These are phyloP conservation scores for Syngnathus rostellatus DNA, from an alignment of 2,797 vertebrate species.

Conservation along the genomic window DNA sequence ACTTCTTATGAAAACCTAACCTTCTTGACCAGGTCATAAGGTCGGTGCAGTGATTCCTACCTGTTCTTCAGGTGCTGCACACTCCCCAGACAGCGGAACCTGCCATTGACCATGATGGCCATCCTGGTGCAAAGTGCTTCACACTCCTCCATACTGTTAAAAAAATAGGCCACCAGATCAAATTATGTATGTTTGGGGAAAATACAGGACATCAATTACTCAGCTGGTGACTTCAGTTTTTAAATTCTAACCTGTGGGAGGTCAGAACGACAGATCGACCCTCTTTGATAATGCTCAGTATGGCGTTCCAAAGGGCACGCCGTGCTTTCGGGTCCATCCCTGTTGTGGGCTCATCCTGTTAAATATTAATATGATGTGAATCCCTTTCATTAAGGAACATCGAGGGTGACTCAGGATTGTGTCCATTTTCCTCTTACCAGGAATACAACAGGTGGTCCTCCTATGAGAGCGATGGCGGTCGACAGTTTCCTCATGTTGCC, in stretches of 20 bases:
- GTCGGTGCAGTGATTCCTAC: slow-evolving; percentile 41
- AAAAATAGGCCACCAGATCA: background rate
- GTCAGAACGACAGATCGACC: slow-evolving; percentile 96
- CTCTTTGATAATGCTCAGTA: slow-evolving; percentile 90
- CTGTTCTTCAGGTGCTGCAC: slow-evolving; percentile 96
- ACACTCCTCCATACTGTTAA: slow-evolving; percentile 92
- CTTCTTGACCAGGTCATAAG: background rate
- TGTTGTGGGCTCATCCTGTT: slow-evolving; percentile 95
- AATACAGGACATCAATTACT: background rate
- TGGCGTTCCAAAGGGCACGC: slow-evolving; percentile 92
- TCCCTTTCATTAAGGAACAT: background rate
- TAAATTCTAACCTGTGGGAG: slow-evolving; percentile 80
- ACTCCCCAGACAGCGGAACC: slow-evolving; percentile 91
- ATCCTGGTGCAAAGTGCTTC: slow-evolving; percentile 95
- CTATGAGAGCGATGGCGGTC: slow-evolving; percentile 93
- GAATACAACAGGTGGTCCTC: slow-evolving; percentile 93
- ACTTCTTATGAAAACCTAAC: background rate
- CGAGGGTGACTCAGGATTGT: background rate
- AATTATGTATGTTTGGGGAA: background rate
- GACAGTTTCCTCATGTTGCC: slow-evolving; percentile 96
- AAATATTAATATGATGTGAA: slow-evolving; percentile 15
- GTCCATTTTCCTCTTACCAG: slow-evolving; percentile 74
- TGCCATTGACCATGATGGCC: slow-evolving; percentile 97
- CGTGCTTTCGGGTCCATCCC: slow-evolving; percentile 97
- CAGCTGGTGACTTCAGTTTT: background rate